Percentiles rank a stretch among this genome's conserved stretches.
phyloP scores from a whole-genome alignment of 2,113 vertebrate genomes.

The Orthonyx spaldingii region DNA sequence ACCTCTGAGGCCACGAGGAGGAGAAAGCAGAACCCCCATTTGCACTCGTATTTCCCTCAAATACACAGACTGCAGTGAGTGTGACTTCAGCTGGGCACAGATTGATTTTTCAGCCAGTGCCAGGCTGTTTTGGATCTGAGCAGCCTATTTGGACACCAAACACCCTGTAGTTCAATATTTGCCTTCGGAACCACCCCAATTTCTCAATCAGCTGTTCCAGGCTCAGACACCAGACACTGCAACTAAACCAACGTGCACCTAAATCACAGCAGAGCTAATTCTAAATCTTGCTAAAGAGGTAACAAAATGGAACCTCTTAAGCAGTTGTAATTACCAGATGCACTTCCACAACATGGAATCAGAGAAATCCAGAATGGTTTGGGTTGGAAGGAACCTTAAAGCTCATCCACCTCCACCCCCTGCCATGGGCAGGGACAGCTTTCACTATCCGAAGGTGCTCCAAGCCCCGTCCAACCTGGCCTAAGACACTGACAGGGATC shows the following conservation, averaged over 20 bases:
- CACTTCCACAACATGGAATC: neutral
- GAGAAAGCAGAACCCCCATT: neutral
- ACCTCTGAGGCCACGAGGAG: neutral
- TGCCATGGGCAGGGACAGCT: neutral
- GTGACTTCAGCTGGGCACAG: fast-evolving
- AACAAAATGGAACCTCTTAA: neutral
- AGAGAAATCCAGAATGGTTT: neutral
- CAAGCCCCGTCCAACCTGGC: neutral
- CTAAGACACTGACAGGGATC: neutral
- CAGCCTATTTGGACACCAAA: neutral
- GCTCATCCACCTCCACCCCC: neutral
- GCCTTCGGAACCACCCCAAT: neutral
- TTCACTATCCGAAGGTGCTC: fast-evolving
- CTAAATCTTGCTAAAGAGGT: neutral
- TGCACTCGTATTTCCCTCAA: neutral
- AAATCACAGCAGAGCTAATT: neutral
- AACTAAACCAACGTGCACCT: neutral
- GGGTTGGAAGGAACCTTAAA: neutral
- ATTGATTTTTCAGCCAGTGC: neutral
- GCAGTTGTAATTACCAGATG: neutral
- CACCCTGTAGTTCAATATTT: constrained; percentile 6
- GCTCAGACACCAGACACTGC: neutral
- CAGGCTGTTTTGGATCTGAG: neutral
- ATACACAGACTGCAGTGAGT: neutral
- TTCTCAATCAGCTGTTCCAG: neutral